phyloP scores from a whole-genome alignment of 2,113 vertebrate genomes.

The Mormyrus iriodes region DNA sequence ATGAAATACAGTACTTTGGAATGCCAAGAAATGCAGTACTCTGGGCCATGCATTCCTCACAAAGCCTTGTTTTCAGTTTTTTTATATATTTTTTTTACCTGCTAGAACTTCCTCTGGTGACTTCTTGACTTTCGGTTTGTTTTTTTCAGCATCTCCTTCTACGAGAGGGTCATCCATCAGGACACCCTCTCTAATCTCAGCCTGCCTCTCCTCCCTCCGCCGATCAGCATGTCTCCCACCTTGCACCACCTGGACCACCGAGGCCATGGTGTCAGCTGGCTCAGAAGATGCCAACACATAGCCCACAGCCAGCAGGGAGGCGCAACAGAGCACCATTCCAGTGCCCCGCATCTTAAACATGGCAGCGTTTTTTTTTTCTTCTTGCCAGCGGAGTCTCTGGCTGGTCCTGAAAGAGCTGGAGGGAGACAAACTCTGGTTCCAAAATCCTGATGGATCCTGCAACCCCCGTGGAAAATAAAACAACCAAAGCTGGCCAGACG shows the following conservation, averaged over 20 bases:
- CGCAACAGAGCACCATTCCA: constrained; percentile 17
- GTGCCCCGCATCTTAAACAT: constrained; percentile 20
- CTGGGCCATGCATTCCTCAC: not conserved
- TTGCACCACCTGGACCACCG: constrained; percentile 28
- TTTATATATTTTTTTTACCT: constrained; percentile 43
- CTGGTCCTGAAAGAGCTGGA: not conserved
- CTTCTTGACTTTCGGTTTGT: constrained; percentile 60
- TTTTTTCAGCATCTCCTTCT: constrained; percentile 28
- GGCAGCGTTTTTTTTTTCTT: not conserved
- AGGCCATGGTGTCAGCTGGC: constrained; percentile 9
- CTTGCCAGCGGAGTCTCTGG: not conserved
- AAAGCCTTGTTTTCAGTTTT: not conserved
- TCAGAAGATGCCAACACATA: constrained; percentile 34
- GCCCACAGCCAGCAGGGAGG: constrained; percentile 39
- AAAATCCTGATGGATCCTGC: not conserved
- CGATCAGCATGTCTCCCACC: not conserved
- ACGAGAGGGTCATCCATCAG: constrained; percentile 44
- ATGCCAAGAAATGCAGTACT: not conserved
- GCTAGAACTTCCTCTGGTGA: constrained; percentile 57
- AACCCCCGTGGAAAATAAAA: not conserved
- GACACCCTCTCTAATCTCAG: constrained; percentile 11
- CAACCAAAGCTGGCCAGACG: not conserved
- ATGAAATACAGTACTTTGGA: not conserved
- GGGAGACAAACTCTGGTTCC: not conserved
- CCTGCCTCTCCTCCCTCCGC: constrained; percentile 19